A percentile compares a stretch with the other conserved stretches of the same genome.
Evolutionary conservation across 2,113 vertebrate species (phyloP).

Genomic region (Lepisosteus osseus): DNA sequence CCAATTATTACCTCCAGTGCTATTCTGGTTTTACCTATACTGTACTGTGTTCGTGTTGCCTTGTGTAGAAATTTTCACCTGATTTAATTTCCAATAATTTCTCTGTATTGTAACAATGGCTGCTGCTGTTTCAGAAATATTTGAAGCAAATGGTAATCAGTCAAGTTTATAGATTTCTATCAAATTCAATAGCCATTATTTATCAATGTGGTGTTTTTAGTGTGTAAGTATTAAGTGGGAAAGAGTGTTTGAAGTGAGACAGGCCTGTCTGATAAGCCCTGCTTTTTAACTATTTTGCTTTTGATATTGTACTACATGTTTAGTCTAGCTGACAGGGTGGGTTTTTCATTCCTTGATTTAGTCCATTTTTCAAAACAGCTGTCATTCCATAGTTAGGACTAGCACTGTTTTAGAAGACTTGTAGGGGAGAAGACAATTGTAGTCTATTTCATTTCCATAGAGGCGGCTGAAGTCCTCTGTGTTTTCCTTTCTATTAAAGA

Average conservation of each 20-base stretch:
- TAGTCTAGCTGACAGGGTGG: constrained; percentile 31
- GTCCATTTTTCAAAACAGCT: not conserved
- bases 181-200: constrained; percentile 12
- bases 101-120: not conserved
- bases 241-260: constrained; percentile 13
- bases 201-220: not conserved
- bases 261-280: constrained; percentile 17
- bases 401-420: too few relatives aligned
- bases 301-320: constrained; percentile 28
- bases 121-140: constrained; percentile 10
- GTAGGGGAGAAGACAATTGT: too few relatives aligned
- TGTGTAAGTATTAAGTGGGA: constrained; percentile 4
- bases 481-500: too few relatives aligned
- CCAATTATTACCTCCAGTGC: too few relatives aligned
- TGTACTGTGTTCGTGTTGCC: not conserved
- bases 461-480: not conserved
- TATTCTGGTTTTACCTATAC: not conserved
- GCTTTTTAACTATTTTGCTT: constrained; percentile 20
- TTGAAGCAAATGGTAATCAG: not conserved
- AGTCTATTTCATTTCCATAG: too few relatives aligned
- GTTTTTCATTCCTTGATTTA: too few relatives aligned
- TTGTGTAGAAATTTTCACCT: constrained; percentile 3
- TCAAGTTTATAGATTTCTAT: constrained; percentile 17
- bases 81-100: constrained; percentile 4
- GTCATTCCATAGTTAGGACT: not conserved